A percentile compares a stretch with the other conserved stretches of the same genome.
Conservation (phyloP, 2,888 invertebrate genomes). For the Tholera decimalis region DNA sequence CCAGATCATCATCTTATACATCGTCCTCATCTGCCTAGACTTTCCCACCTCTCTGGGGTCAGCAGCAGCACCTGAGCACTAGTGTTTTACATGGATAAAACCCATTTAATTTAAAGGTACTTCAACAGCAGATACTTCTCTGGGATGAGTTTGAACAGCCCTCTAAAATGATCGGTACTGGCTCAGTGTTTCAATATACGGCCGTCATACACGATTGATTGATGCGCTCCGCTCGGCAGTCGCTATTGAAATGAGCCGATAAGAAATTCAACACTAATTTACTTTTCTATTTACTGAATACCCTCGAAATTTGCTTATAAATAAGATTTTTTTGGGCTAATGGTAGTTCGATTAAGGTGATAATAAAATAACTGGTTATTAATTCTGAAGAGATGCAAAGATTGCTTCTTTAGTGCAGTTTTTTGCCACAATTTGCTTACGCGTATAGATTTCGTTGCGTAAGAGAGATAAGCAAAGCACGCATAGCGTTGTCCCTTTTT, state of each 20-base stretch:
- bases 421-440: too few relatives aligned
- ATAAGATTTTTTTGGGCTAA: slow-evolving; percentile 58
- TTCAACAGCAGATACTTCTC: slow-evolving; percentile 20
- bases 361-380: slow-evolving; percentile 2
- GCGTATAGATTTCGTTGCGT: too few relatives aligned
- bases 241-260: slow-evolving; percentile 69
- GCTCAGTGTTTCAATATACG: slow-evolving; percentile 72
- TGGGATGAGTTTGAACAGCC: slow-evolving; percentile 7
- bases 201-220: slow-evolving; percentile 76
- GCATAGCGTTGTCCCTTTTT: too few relatives aligned
- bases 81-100: too few relatives aligned
- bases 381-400: too few relatives aligned
- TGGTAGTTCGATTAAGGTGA: slow-evolving; percentile 40
- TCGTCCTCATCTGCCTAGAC: too few relatives aligned
- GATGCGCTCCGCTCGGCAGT: slow-evolving; percentile 67
- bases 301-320: slow-evolving; percentile 66
- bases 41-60: too few relatives aligned
- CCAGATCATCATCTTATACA: too few relatives aligned
- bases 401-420: background rate
- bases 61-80: too few relatives aligned
- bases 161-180: slow-evolving; percentile 49
- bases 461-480: too few relatives aligned
- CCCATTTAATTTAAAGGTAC: slow-evolving; percentile 5
- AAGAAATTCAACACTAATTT: slow-evolving; percentile 75
- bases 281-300: slow-evolving; percentile 69